These are phyloP conservation scores for Trematomus bernacchii DNA, from an alignment of 2,797 vertebrate genomes.

Conservation along the genomic window DNA sequence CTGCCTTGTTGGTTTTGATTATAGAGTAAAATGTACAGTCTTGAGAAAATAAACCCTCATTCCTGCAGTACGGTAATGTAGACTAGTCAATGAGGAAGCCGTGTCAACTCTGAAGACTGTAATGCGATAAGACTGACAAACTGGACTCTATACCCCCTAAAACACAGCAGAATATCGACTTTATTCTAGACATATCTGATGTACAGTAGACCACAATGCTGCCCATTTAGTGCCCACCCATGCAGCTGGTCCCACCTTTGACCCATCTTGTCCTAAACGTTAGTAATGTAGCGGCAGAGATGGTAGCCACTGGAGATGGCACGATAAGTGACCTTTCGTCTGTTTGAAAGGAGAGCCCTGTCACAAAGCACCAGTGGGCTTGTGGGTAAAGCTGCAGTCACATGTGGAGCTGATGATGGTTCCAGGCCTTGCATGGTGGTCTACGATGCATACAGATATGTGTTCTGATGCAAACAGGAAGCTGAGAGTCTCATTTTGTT, in stretches of 20 bases:
- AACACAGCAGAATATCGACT: conserved; percentile 7
- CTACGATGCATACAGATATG: conserved; percentile 23
- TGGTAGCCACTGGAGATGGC: conserved; percentile 35
- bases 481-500: conserved; percentile 13
- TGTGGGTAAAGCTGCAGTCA: conserved; percentile 48
- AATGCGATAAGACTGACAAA: conserved; percentile 34
- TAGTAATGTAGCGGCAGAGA: conserved; percentile 32
- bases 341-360: conserved; percentile 61
- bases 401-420: conserved; percentile 55
- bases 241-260: conserved; percentile 64
- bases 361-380: conserved; percentile 42
- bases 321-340: conserved; percentile 54
- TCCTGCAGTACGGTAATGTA: not conserved
- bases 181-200: conserved; percentile 32
- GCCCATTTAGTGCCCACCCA: conserved; percentile 71
- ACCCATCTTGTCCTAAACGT: conserved; percentile 49
- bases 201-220: conserved; percentile 40
- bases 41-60: not conserved
- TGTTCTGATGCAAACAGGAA: conserved; percentile 48
- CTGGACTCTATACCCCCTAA: not conserved
- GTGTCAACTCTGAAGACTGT: not conserved
- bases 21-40: not conserved
- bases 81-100: not conserved
- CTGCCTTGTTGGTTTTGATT: conserved; percentile 2
- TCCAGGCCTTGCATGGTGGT: conserved; percentile 55